These are phyloP conservation scores for Rambutsinella grinnellia DNA, from an alignment of 2,888 invertebrate species.

Conservation along the genomic window DNA sequence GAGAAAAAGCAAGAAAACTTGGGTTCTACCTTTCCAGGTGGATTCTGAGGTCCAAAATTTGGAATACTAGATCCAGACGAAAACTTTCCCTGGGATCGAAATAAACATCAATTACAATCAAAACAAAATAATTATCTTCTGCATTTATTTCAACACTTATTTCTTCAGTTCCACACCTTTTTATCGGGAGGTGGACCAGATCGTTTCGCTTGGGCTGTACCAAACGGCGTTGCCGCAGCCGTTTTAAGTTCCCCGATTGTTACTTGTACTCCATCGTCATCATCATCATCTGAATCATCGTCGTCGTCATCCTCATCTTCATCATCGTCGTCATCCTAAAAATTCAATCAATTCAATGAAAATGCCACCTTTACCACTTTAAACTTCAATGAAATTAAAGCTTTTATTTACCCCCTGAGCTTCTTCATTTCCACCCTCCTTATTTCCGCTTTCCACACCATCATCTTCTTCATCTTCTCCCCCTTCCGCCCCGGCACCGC, in stretches of 20 bases:
- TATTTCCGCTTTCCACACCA: slow-evolving; percentile 57
- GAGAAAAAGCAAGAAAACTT: not conserved
- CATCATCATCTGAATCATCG: slow-evolving; percentile 77
- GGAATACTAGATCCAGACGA: too few relatives aligned
- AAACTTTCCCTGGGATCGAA: slow-evolving; percentile 3
- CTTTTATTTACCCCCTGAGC: slow-evolving; percentile 62
- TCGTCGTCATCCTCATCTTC: slow-evolving; percentile 73
- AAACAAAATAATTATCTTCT: too few relatives aligned
- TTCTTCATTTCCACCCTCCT: not conserved
- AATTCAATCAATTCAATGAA: not conserved
- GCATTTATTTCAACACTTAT: too few relatives aligned
- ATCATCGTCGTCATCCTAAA: slow-evolving; percentile 66
- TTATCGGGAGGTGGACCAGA: slow-evolving; percentile 69
- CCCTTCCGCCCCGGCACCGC: slow-evolving; percentile 68
- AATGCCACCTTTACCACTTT: not conserved
- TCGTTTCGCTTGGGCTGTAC: slow-evolving; percentile 76
- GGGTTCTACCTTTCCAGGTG: slow-evolving; percentile 34
- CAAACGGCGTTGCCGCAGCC: slow-evolving; percentile 71
- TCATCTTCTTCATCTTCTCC: slow-evolving; percentile 62
- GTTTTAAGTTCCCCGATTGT: slow-evolving; percentile 92
- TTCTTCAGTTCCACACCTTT: slow-evolving; percentile 66
- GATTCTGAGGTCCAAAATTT: slow-evolving; percentile 42
- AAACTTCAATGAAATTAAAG: slow-evolving; percentile 28
- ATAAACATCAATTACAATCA: too few relatives aligned
- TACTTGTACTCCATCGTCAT: slow-evolving; percentile 90